These are phyloP conservation scores for Oryzias dopingdopingensis DNA, from an alignment of 2,797 vertebrate genomes.

Conservation along the genomic window DNA sequence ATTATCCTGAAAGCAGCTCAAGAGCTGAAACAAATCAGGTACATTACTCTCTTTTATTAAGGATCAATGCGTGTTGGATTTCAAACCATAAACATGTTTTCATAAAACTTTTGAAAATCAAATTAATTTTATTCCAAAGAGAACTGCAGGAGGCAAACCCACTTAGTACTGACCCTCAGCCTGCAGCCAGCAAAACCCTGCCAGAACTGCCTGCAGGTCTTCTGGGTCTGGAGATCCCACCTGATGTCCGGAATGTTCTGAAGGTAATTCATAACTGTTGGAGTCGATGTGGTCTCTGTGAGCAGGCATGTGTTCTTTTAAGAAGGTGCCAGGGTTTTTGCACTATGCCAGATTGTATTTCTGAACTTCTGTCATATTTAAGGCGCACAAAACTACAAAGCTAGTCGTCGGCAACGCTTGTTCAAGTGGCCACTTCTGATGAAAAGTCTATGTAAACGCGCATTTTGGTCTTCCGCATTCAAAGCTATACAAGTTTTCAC, in stretches of 20 bases:
- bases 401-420: too few relatives aligned
- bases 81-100: background rate
- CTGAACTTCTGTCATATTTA: too few relatives aligned
- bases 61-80: background rate
- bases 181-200: conserved; percentile 68
- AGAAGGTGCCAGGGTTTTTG: background rate
- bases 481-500: too few relatives aligned
- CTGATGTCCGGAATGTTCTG: conserved; percentile 82
- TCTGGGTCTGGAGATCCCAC: conserved; percentile 82
- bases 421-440: too few relatives aligned
- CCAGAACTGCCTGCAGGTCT: conserved; percentile 77
- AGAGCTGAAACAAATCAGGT: conserved; percentile 97
- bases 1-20: conserved; percentile 99
- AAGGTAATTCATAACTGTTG: conserved; percentile 77
- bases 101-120: background rate
- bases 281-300: background rate
- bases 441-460: too few relatives aligned
- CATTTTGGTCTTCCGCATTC: too few relatives aligned
- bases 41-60: conserved; percentile 30
- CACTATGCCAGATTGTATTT: too few relatives aligned
- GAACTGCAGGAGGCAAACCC: conserved; percentile 90
- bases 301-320: background rate
- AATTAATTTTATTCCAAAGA: conserved; percentile 69
- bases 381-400: too few relatives aligned
- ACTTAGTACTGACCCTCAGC: conserved; percentile 76